phyloP scores from a whole-genome alignment of 1,140 invertebrate species.

The Ips typographus region DNA sequence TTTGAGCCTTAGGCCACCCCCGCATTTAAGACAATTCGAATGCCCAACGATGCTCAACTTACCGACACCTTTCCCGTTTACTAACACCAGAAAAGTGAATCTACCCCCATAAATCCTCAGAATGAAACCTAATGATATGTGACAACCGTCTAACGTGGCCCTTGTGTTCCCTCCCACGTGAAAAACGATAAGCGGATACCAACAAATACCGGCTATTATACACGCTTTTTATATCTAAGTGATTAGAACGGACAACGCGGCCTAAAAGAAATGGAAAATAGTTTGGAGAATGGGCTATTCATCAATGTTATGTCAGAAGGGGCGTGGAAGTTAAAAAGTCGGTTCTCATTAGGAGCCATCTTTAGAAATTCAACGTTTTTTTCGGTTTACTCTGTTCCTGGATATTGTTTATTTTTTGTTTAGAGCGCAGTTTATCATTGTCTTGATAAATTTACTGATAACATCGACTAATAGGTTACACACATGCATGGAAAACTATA shows the following conservation, averaged over 20 bases:
- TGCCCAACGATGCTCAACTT: neutral
- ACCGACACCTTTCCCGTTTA: neutral
- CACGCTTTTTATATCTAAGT: slow-evolving; percentile 26
- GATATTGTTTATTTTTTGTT: too few species aligned
- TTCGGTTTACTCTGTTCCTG: too few species aligned
- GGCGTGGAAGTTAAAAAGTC: too few species aligned
- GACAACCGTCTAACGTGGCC: slow-evolving; percentile 13
- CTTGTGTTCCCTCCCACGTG: slow-evolving; percentile 18
- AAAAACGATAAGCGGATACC: slow-evolving; percentile 12
- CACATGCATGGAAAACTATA: too few species aligned
- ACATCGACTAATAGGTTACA: too few species aligned
- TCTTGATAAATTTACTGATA: too few species aligned
- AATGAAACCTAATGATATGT: slow-evolving; percentile 6
- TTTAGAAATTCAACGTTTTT: too few species aligned
- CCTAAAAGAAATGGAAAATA: neutral
- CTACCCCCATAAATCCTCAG: neutral
- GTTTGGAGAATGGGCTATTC: slow-evolving; percentile 1
- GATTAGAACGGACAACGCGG: slow-evolving; percentile 11
- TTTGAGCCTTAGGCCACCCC: too few species aligned
- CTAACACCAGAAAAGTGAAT: neutral
- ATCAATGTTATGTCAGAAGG: too few species aligned
- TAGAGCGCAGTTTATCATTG: too few species aligned
- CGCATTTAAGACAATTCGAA: neutral
- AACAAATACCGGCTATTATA: slow-evolving; percentile 17
- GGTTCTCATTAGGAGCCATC: too few species aligned